phyloP scores from a whole-genome alignment of 2,113 vertebrate species.

The Excalfactoria chinensis region DNA sequence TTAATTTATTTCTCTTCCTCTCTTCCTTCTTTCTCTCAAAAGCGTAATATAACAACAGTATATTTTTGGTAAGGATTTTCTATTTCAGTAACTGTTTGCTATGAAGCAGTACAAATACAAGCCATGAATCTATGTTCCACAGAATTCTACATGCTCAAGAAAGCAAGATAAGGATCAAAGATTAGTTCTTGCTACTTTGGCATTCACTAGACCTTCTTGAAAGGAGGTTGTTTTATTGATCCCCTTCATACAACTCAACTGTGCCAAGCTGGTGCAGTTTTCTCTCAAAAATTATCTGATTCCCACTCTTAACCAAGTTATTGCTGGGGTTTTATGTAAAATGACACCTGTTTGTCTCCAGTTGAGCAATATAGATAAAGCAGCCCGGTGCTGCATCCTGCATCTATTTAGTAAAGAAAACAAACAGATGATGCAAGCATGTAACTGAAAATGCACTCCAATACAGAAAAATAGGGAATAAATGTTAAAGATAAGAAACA shows the following conservation, averaged over 20 bases:
- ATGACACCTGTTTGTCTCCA: background rate
- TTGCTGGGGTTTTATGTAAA: background rate
- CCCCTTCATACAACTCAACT: background rate
- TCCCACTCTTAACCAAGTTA: background rate
- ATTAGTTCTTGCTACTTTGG: background rate
- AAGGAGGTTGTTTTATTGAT: background rate
- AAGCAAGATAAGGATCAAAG: background rate
- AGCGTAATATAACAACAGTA: background rate
- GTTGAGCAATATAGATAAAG: background rate
- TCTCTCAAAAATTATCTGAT: background rate
- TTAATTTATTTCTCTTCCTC: background rate
- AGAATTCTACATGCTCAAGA: background rate
- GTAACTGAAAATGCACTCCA: background rate
- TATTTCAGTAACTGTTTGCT: background rate
- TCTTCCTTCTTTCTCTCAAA: background rate
- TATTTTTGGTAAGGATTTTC: background rate
- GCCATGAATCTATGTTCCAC: background rate
- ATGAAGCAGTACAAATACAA: background rate
- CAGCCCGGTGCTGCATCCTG: background rate
- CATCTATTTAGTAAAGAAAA: background rate
- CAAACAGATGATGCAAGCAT: background rate
- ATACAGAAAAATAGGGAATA: background rate
- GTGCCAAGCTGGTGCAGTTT: background rate
- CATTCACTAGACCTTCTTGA: background rate
- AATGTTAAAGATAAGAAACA: background rate